These are phyloP conservation scores for Tarsius wallacei DNA, from an alignment of 2,797 vertebrate genomes.

Conservation along the genomic window DNA sequence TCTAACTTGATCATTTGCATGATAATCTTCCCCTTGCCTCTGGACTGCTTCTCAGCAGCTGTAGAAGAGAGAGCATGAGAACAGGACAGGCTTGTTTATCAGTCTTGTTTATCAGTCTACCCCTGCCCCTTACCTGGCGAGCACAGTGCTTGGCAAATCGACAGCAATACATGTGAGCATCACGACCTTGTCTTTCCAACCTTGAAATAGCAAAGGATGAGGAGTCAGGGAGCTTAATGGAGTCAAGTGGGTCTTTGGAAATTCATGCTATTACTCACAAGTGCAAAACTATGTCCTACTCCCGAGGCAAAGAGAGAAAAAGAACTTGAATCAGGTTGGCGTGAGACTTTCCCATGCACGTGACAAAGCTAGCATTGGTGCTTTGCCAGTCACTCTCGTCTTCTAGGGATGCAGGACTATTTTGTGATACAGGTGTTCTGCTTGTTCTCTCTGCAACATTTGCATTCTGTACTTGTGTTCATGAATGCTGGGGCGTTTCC, in stretches of 20 bases:
- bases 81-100: neutral
- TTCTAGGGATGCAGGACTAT: neutral
- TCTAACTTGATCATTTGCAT: neutral
- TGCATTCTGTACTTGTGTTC: neutral
- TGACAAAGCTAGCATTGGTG: neutral
- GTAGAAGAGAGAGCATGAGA: neutral
- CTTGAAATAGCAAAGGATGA: neutral
- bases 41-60: neutral
- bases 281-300: neutral
- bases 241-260: neutral
- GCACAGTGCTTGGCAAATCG: neutral
- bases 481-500: neutral
- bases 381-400: neutral
- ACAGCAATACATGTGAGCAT: neutral
- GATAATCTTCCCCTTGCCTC: neutral
- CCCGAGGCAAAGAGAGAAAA: neutral
- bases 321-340: neutral
- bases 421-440: neutral
- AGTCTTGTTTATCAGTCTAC: neutral
- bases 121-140: too few relatives aligned
- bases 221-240: neutral
- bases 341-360: neutral
- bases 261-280: neutral
- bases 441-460: neutral
- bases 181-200: neutral